phyloP scores from a whole-genome alignment of 2,113 vertebrate genomes.

The Archocentrus centrarchus region DNA sequence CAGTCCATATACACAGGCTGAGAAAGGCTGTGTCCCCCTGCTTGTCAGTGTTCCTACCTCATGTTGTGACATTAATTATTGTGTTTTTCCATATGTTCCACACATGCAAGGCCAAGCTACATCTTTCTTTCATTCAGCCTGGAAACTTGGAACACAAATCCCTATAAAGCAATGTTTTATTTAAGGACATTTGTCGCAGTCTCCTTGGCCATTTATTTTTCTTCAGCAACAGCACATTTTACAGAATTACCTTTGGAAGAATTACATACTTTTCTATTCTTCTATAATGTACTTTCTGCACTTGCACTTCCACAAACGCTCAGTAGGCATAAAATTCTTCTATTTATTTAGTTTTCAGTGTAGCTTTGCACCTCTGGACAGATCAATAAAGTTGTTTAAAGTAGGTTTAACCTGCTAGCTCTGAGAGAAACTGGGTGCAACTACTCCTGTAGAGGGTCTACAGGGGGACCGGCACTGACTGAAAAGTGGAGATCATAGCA shows the following conservation, averaged over 20 bases:
- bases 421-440: constrained; percentile 77
- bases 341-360: constrained; percentile 76
- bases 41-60: constrained; percentile 71
- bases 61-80: constrained; percentile 82
- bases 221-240: constrained; percentile 68
- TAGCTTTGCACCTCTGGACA: constrained; percentile 76
- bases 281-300: constrained; percentile 67
- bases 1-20: constrained; percentile 70
- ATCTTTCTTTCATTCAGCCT: constrained; percentile 72
- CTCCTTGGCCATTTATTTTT: constrained; percentile 67
- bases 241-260: constrained; percentile 59
- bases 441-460: constrained; percentile 77
- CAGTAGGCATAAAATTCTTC: constrained; percentile 70
- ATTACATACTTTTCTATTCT: constrained; percentile 67
- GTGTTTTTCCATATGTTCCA: constrained; percentile 79
- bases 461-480: constrained; percentile 44
- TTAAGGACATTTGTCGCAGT: constrained; percentile 73
- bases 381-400: constrained; percentile 80
- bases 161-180: constrained; percentile 72
- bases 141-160: constrained; percentile 72
- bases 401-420: constrained; percentile 66
- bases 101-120: constrained; percentile 73
- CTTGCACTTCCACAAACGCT: constrained; percentile 75
- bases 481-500: constrained; percentile 74
- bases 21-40: constrained; percentile 68